A percentile compares a stretch with the other conserved stretches of the same genome.
Evolutionary conservation across 1,140 invertebrate species (phyloP).

Genomic region (Bradysia coprophila): DNA sequence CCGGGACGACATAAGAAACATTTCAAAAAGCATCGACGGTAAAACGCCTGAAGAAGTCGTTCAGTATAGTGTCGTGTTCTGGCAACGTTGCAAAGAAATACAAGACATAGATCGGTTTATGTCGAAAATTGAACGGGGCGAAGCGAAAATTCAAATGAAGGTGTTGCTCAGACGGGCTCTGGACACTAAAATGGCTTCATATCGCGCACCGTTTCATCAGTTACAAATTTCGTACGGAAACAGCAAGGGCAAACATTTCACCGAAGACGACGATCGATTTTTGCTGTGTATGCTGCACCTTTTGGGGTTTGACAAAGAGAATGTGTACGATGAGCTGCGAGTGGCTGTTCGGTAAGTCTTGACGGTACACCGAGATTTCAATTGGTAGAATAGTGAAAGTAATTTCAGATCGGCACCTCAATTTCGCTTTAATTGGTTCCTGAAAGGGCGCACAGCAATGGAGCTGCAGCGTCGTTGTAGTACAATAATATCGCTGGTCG

Average conservation of each 20-base stretch:
- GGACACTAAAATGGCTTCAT: conserved; percentile 85
- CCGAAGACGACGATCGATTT: conserved; percentile 96
- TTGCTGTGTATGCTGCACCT: conserved; percentile 98
- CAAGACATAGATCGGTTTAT: conserved; percentile 93
- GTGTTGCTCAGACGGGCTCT: conserved; percentile 93
- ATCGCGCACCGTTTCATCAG: conserved; percentile 96
- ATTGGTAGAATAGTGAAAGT: too few relatives aligned
- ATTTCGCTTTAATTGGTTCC: conserved; percentile 98
- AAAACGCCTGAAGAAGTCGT: conserved; percentile 92
- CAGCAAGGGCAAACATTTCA: too few relatives aligned
- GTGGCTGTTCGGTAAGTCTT: conserved; percentile 70
- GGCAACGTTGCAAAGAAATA: conserved; percentile 94
- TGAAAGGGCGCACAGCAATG: conserved; percentile 92
- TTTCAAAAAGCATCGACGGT: conserved; percentile 93
- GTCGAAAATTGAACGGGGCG: conserved; percentile 94
- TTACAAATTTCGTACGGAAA: conserved; percentile 91
- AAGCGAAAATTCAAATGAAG: conserved; percentile 89
- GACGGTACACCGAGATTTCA: too few relatives aligned
- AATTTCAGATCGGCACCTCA: conserved; percentile 65
- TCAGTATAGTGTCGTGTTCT: conserved; percentile 95
- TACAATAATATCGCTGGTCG: conserved; percentile 93
- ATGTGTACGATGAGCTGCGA: conserved; percentile 93
- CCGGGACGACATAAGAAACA: conserved; percentile 92
- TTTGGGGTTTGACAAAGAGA: conserved; percentile 96
- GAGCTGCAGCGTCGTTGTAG: conserved; percentile 96